Base-by-base conservation (phyloP, 2,888 invertebrate species). In the Formica aserva region DNA sequence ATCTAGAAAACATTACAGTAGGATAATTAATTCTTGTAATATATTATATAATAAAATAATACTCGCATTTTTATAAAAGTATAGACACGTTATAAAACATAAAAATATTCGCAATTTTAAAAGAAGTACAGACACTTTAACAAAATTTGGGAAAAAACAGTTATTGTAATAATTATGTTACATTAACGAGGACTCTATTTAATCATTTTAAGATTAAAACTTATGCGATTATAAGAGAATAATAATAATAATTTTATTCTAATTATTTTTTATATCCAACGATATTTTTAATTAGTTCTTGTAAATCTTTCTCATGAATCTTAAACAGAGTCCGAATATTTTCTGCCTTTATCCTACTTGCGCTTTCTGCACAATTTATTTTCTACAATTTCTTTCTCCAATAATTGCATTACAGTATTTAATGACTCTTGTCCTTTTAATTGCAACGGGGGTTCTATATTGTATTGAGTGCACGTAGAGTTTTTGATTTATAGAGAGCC, bases 131-230 rank as follows among this genome's bases (percentile, higher is more conserved):
- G 9, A 22, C 9, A 18, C 1, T 6, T 48, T 48, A 52, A 52
- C 4, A 55, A 8, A 48, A n/a, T 41, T 78, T 13, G 15, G 1
- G 32, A 32, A 26, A 5, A 57, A 22, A 15, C 52, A 52, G 8
- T n/a, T 52, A 41, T 71, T 60, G 13, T 52, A 9, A 22, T 45
- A 71, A 45, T 41, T 45, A 15, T 63, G n/a, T 65, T 63, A 63
- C 6, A 35, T 45, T 38, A 38, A n/a, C 4, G 8, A 2, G 8
- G 8, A 26, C 6, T 62, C n/a, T 41, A 55, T 65, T 52, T 52
- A 66, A 18, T 38, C 13, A n/a, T n/a, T 66, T 55, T 0, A 38
- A 22, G 11, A 38, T 35, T 52, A 5, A 52, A 52, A 38, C 3
- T 45, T 66, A 15, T 26, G 22, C 38, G 26, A 52, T 69, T 32